Evolutionary conservation across 1,140 invertebrate genomes (phyloP), one percentile per base, ranked within the genome.

Genomic region (Drosophila jambulina): DNA sequence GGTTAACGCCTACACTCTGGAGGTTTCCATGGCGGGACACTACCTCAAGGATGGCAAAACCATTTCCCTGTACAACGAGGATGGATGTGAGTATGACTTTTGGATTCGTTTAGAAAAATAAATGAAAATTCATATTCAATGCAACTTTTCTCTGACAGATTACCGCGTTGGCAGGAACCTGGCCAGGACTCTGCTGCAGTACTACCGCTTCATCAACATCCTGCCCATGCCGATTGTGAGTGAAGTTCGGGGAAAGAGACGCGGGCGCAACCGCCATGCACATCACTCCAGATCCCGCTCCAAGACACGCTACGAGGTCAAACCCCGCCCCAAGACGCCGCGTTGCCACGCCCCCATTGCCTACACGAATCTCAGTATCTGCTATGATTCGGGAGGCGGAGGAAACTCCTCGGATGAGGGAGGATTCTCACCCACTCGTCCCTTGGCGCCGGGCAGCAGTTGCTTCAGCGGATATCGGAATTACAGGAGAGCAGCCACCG

Each of bases 11-110:
- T 98, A 98, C 93, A 97, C 97, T 0, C 91, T 98, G 29, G 94
- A 98, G 90, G 96, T 97, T 0, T 98, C 97, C 0, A 96, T 98
- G 94, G 96, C 96, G 72, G 97, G 97, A 17, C 97, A 98, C 85
- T 94, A 94, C 58, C 93, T 96, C 46, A 95, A 94, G 46, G 94
- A 94, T 40, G 94, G 94, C 34, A 94, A 95, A 29, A 94, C 94
- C 2, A 94, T 96, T 27, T 94, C 97, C 15, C 96, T 97, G 1
- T 98, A 98, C 91, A 98, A 96, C 38, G 97, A 98, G 94, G 97
- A 98, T 82, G 95, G 95, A 71, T 98, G 97, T 98, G 97, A 92
- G 83, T 77, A 5, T 25, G 19, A 10, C 1, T 23, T 9, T 3
- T 13, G 1, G 4, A 10, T 36, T 17, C 1, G 1, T 2, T 8